phyloP scores from a whole-genome alignment of 2,888 invertebrate genomes.

The Xanthorhoe spadicearia region DNA sequence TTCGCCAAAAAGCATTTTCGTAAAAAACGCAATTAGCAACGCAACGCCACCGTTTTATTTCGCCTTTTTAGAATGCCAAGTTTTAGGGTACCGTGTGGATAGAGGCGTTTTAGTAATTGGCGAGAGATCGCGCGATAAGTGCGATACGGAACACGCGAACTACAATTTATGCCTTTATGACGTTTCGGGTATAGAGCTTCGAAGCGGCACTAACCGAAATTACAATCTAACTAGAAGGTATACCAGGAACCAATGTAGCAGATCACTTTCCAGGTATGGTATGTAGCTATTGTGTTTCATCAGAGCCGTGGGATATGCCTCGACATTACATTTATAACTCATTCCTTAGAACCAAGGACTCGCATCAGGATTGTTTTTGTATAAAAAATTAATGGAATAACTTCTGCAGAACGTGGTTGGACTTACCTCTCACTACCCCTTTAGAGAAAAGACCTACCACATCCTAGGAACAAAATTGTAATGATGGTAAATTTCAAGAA shows the following conservation, averaged over 20 bases:
- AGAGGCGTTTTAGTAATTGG: constrained; percentile 26
- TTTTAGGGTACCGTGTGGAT: constrained; percentile 32
- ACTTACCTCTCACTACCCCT: too few relatives aligned
- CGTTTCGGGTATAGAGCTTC: constrained; percentile 45
- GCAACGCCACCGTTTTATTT: constrained; percentile 50
- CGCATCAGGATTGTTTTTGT: too few relatives aligned
- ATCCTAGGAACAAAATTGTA: too few relatives aligned
- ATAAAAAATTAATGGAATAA: too few relatives aligned
- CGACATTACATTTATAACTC: not conserved
- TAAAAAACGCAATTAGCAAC: constrained; percentile 59
- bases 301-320: not conserved
- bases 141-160: constrained; percentile 21
- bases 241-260: not conserved
- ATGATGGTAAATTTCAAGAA: too few relatives aligned
- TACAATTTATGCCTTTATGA: constrained; percentile 29
- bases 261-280: not conserved
- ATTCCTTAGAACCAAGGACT: too few relatives aligned
- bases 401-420: too few relatives aligned
- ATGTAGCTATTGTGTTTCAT: not conserved
- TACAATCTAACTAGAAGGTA: constrained; percentile 1
- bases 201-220: constrained; percentile 29
- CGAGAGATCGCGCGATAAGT: constrained; percentile 20
- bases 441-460: too few relatives aligned
- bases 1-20: constrained; percentile 55
- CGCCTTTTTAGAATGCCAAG: constrained; percentile 40